A percentile compares a stretch with the other conserved stretches of the same genome.
Evolutionary conservation across 2,797 vertebrate species (phyloP).

Genomic region (Luscinia luscinia): DNA sequence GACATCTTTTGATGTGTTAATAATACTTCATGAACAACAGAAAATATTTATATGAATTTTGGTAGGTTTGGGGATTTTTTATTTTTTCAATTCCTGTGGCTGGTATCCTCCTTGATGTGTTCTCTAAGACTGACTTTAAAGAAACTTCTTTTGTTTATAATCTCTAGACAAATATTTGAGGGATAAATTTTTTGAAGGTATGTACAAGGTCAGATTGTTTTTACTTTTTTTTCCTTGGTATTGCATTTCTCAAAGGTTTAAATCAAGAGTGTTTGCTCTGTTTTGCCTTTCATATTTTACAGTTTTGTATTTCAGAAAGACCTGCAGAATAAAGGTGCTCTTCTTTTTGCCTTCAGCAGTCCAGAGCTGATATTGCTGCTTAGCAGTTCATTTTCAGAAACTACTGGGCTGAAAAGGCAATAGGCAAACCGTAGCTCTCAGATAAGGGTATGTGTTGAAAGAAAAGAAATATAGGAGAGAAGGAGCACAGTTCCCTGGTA

Average conservation of each 20-base stretch:
- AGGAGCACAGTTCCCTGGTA: neutral
- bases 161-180: slow-evolving; percentile 37
- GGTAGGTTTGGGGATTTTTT: too few species aligned
- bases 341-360: slow-evolving; percentile 26
- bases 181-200: neutral
- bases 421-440: slow-evolving; percentile 13
- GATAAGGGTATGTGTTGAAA: neutral
- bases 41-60: neutral
- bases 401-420: slow-evolving; percentile 17
- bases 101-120: neutral
- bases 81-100: neutral
- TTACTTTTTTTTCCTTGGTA: neutral
- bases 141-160: neutral
- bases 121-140: neutral
- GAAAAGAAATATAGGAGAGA: neutral
- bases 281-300: slow-evolving; percentile 29
- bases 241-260: slow-evolving; percentile 1
- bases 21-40: neutral
- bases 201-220: neutral
- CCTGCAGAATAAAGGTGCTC: neutral
- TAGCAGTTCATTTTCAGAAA: slow-evolving; percentile 30
- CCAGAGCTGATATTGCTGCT: slow-evolving; percentile 1
- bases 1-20: neutral
- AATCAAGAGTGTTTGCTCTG: neutral
- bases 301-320: slow-evolving; percentile 15